These are phyloP conservation scores for Rhagologus leucostigma DNA, from an alignment of 2,113 vertebrate species.

Conservation along the genomic window DNA sequence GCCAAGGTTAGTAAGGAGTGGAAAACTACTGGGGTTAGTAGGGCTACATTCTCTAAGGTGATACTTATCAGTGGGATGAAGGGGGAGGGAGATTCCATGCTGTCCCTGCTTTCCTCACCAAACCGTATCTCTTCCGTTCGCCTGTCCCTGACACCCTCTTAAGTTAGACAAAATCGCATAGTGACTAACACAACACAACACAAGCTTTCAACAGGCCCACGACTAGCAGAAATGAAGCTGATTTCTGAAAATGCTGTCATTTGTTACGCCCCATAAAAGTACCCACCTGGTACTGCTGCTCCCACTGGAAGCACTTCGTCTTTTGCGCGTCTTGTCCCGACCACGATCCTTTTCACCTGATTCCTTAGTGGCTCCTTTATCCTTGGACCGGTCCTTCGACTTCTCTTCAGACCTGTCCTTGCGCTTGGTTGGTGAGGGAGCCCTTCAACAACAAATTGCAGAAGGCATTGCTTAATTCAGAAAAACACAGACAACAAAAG, in stretches of 20 bases:
- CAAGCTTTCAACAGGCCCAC: background rate
- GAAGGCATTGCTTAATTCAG: background rate
- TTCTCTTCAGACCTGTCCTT: constrained; percentile 93
- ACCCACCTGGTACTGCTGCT: constrained; percentile 87
- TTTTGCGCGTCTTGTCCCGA: constrained; percentile 88
- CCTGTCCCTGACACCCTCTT: no score
- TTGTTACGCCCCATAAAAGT: background rate
- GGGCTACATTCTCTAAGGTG: no score
- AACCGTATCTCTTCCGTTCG: no score
- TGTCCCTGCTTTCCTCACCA: no score
- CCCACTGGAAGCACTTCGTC: constrained; percentile 91
- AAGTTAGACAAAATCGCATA: background rate
- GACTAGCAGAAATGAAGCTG: background rate
- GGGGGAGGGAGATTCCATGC: no score
- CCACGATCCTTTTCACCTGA: constrained; percentile 88
- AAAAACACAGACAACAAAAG: background rate
- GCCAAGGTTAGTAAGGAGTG: no score
- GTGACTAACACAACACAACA: background rate
- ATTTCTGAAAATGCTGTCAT: background rate
- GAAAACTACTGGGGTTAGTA: no score
- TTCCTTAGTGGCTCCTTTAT: constrained; percentile 85
- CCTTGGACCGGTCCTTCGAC: constrained; percentile 90
- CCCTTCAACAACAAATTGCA: constrained; percentile 74
- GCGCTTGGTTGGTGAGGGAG: constrained; percentile 93
- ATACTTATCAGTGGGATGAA: no score